Conservation (phyloP, 2,797 vertebrate genomes). For the Leptatherina wallacei region DNA sequence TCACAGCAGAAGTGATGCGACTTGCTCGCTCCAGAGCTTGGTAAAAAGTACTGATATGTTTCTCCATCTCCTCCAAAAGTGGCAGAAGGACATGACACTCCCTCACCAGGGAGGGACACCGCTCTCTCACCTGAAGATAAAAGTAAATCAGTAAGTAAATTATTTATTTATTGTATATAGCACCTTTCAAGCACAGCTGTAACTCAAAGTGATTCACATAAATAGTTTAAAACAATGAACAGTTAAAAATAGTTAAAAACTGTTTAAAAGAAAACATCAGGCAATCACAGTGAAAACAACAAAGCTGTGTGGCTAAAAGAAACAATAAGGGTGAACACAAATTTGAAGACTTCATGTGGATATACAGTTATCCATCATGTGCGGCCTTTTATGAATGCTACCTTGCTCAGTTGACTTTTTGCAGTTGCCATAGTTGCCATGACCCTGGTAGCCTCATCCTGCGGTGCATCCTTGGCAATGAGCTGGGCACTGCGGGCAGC, state of each 20-base stretch:
- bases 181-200: too few species aligned
- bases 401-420: conserved; percentile 93
- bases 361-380: not conserved
- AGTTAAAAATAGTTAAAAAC: too few species aligned
- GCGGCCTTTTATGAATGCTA: conserved; percentile 54
- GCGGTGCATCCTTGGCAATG: conserved; percentile 89
- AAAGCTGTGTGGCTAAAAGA: not conserved
- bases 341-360: not conserved
- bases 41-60: conserved; percentile 91
- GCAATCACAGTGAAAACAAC: conserved; percentile 6
- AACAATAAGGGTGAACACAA: not conserved
- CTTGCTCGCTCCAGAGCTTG: conserved; percentile 91
- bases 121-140: conserved; percentile 88
- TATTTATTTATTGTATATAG: too few species aligned
- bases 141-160: not conserved
- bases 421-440: conserved; percentile 86
- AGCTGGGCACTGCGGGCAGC: conserved; percentile 90
- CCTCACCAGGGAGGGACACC: conserved; percentile 84
- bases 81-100: conserved; percentile 89
- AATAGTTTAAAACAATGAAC: too few species aligned
- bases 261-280: not conserved
- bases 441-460: conserved; percentile 90
- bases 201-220: too few species aligned
- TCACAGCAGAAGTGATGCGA: conserved; percentile 81
- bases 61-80: conserved; percentile 93